Conservation (phyloP, 2,888 invertebrate genomes). For the Cyclophora punctaria region DNA sequence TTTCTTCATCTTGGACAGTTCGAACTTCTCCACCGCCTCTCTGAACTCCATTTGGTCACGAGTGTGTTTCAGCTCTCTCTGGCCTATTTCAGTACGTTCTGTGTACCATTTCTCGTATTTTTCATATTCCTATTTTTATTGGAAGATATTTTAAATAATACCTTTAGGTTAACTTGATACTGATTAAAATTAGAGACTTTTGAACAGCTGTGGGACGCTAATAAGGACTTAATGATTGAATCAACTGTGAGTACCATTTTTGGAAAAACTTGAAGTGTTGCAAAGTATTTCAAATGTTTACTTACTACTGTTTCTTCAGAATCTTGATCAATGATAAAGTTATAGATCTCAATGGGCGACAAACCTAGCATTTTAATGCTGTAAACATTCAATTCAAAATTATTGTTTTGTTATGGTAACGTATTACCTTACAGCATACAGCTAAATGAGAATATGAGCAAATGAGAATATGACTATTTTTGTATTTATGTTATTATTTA, state of each 20-base stretch:
- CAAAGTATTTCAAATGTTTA: background rate
- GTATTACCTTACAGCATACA: no score
- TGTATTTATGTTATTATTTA: no score
- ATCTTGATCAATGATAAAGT: constrained; percentile 33
- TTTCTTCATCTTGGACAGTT: constrained; percentile 31
- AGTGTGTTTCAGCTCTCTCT: constrained; percentile 35
- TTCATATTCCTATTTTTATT: constrained; percentile 38
- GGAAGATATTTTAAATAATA: background rate
- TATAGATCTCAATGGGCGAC: constrained; percentile 31
- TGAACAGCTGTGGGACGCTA: background rate
- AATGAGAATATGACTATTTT: no score
- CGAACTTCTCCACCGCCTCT: constrained; percentile 26
- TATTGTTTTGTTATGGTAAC: no score
- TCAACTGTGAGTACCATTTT: background rate
- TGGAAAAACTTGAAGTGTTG: no score
- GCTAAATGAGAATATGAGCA: no score
- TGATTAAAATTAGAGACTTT: no score
- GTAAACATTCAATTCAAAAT: constrained; percentile 9
- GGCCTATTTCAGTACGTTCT: constrained; percentile 42
- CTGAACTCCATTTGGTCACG: constrained; percentile 38
- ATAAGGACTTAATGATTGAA: background rate
- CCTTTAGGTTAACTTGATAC: constrained; percentile 1
- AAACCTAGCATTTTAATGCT: constrained; percentile 49
- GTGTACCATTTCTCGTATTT: constrained; percentile 49
- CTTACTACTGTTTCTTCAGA: constrained; percentile 32